Conservation (phyloP, 2,888 invertebrate species). For the Drosophila mayaguana region DNA sequence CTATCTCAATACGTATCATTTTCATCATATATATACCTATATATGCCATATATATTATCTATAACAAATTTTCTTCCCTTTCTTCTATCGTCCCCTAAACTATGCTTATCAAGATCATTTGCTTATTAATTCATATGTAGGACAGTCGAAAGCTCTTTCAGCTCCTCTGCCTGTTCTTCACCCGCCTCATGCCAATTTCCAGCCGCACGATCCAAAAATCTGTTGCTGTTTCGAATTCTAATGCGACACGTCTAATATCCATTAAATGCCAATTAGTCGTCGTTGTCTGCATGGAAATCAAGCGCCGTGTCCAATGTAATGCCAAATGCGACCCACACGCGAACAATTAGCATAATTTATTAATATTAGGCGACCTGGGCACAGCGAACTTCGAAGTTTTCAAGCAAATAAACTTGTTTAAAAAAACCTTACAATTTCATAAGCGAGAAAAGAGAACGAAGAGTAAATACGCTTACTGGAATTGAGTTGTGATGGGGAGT, state of each 20-base stretch:
- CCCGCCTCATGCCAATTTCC: neutral
- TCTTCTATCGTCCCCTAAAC: neutral
- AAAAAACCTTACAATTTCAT: neutral
- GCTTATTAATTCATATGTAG: neutral
- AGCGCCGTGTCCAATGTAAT: slow-evolving; percentile 53
- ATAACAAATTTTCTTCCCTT: neutral
- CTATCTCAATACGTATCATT: neutral
- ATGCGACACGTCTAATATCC: slow-evolving; percentile 42
- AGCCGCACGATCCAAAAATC: slow-evolving; percentile 34
- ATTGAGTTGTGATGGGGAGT: no score
- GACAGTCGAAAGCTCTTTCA: neutral
- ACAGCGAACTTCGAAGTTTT: neutral
- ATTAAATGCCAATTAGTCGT: slow-evolving; percentile 65
- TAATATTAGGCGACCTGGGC: slow-evolving; percentile 43
- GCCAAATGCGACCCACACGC: slow-evolving; percentile 55
- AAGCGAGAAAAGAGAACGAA: neutral
- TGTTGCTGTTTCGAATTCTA: slow-evolving; percentile 27
- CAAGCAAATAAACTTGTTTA: slow-evolving; percentile 48
- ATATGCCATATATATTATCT: neutral
- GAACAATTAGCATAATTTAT: slow-evolving; percentile 65
- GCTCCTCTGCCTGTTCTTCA: neutral
- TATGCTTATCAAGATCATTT: slow-evolving; percentile 3
- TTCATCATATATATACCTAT: neutral
- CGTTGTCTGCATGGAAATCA: slow-evolving; percentile 14
- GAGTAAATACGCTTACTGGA: neutral